Conservation (phyloP, 2,113 vertebrate species). For the Ceyx melanurus region DNA sequence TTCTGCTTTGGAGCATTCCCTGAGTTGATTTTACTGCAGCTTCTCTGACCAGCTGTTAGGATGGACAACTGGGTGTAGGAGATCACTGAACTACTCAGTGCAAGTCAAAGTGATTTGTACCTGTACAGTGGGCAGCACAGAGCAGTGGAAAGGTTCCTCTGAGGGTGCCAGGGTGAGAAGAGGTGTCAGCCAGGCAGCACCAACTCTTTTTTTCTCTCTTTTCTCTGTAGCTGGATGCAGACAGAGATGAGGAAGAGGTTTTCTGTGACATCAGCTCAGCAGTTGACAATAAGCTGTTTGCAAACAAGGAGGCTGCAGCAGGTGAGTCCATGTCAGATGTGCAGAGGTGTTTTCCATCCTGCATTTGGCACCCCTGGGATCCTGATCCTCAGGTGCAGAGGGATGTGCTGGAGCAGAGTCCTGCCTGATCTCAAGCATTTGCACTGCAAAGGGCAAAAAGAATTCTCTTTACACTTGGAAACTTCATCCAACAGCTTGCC, state of each 20-base stretch:
- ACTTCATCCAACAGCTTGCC: neutral
- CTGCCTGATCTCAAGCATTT: neutral
- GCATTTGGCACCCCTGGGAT: neutral
- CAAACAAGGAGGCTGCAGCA: conserved; percentile 84
- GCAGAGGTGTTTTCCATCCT: neutral
- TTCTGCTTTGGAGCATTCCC: neutral
- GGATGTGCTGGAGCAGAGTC: neutral
- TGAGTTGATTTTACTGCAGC: neutral
- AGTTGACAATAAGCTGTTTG: conserved; percentile 92
- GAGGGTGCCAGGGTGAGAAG: neutral
- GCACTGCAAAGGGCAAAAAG: neutral
- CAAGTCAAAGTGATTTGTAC: neutral
- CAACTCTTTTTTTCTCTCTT: neutral
- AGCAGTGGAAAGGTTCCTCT: neutral
- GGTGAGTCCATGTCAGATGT: conserved; percentile 76
- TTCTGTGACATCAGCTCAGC: conserved; percentile 93
- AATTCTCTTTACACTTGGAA: neutral
- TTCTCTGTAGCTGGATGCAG: conserved; percentile 87
- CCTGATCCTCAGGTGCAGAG: neutral
- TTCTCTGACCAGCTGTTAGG: neutral
- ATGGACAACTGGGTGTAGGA: neutral
- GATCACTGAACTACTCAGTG: neutral
- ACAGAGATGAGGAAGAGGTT: conserved; percentile 93
- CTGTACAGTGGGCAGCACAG: neutral
- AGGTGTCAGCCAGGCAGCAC: neutral